Evolutionary conservation across 2,113 vertebrate genomes (phyloP).

Genomic region (Osmerus eperlanus): DNA sequence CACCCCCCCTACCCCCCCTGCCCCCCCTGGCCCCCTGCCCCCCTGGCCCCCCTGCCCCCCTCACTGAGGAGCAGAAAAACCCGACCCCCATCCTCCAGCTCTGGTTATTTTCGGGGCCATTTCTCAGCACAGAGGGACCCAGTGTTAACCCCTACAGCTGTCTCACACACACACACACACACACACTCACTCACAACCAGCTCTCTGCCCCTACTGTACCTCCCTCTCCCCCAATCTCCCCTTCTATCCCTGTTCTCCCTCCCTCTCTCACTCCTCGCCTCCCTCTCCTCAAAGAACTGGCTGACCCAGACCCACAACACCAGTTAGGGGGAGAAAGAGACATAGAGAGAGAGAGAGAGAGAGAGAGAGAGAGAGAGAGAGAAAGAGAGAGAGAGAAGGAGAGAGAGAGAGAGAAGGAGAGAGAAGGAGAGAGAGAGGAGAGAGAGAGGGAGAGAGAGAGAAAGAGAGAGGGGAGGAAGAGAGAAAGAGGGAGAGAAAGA

Average conservation of each 20-base stretch:
- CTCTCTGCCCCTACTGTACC: neutral
- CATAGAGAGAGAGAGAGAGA: too few species aligned
- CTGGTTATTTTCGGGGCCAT: neutral
- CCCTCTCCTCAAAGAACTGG: neutral
- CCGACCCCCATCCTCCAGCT: neutral
- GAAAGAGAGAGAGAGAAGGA: neutral
- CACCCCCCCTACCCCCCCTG: too few species aligned
- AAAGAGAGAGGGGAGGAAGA: neutral
- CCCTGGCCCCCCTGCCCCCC: too few species aligned
- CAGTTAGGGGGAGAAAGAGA: constrained; percentile 48
- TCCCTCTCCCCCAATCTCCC: neutral
- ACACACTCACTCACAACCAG: too few species aligned
- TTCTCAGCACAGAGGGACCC: neutral
- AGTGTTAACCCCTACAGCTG: neutral
- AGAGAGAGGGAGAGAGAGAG: neutral
- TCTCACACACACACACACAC: neutral
- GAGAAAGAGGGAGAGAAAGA: neutral
- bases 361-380: neutral
- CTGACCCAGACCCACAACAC: neutral
- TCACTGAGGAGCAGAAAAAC: too few species aligned
- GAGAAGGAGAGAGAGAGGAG: neutral
- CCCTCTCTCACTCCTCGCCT: neutral
- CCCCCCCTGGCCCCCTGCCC: too few species aligned
- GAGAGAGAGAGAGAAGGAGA: too few species aligned
- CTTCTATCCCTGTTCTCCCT: neutral